Base-by-base conservation (phyloP, 2,888 invertebrate genomes). In the Aradus depressus region DNA sequence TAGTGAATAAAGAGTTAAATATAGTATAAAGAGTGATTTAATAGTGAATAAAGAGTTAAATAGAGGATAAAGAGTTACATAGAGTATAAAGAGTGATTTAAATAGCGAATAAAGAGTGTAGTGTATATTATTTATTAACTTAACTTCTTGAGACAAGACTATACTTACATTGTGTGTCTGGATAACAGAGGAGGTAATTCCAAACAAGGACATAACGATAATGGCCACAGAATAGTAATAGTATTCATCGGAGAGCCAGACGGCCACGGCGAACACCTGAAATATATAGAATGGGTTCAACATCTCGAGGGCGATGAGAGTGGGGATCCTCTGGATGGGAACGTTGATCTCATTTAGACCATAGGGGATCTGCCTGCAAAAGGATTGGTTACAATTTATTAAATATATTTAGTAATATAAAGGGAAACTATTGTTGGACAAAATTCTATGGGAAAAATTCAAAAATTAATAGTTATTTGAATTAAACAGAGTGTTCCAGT, bases 211-310 rank as follows among this genome's bases (percentile, higher is more conserved):
- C 68, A 93, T 79, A 51, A 84, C 63, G 41, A 91, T 74, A 58
- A 93, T 88, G 63, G 90, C 89, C 4, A 75, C 71, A 3, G 90
- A 89, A 69, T 93, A 93, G 63, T 84, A 83, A 61, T 81, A 77
- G 67, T 93, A 93, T 56, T 83, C 76, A 65, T 93, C 92, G 57
- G 79, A 67, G 44, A 78, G 77, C 93, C 93, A 93, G 8, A 93
- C 74, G 31, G 77, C 72, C 12, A 90, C 75, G 26, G 88, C 87
- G 66, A 84, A 84, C 3, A 81, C 73, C 82, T 91, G 90, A 68
- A 91, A 91, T 50, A 89, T 74, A 67, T 91, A 91, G 70, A 89
- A 90, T 1, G 90, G 89, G 69, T 87, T 87, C 64, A 90, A 75
- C 26, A 85, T 79, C 77, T 89, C 84, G 55, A 79, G 74, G 21